Base-by-base conservation (phyloP, 1,140 invertebrate species). In the Sitophilus oryzae region DNA sequence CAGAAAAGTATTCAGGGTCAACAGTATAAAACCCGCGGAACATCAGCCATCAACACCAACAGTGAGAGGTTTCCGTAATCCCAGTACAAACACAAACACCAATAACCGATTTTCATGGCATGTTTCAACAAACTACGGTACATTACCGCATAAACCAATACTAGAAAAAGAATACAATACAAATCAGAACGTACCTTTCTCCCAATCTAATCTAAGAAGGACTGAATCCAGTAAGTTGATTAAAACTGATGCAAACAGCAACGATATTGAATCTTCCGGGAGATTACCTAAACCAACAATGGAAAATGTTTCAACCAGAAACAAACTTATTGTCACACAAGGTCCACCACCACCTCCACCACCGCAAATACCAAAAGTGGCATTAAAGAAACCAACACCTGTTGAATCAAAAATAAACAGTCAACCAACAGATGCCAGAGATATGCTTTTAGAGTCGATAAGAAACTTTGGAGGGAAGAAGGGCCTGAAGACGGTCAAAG, bases 381-480 rank as follows among this genome's bases (percentile, higher is more conserved):
- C 74, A 0, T 71, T 72, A 0, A 65, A 76, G 50, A 74, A 77
- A 49, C 19, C 38, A 5, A 8, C 16, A 21, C 5, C 49, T 11
- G 50, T 42, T 20, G 25, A 35, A 15, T 11, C 10, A 30, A 47
- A 9, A 16, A 42, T 44, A 23, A 22, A 25, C 69, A 11, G 67
- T 57, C 60, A 63, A 16, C 41, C 63, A 3, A 40, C 63, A 4
- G 82, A 88, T 67, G 75, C 82, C 1, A 74, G 85, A 35, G 79
- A 84, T 52, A 75, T 82, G 59, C 69, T 90, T 5, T 68, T 90
- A 60, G 77, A 82, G n/a, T 82, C 85, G 6, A 89, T 90, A 56
- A 72, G 84, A 56, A 82, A 77, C 62, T 88, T 88, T 61, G 80
- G 80, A 0, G 82, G 81, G 9, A 75, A 74, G 38, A 73, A 74